Evolutionary conservation across 2,797 vertebrate species (phyloP).

Genomic region (Limnodromus scolopaceus): DNA sequence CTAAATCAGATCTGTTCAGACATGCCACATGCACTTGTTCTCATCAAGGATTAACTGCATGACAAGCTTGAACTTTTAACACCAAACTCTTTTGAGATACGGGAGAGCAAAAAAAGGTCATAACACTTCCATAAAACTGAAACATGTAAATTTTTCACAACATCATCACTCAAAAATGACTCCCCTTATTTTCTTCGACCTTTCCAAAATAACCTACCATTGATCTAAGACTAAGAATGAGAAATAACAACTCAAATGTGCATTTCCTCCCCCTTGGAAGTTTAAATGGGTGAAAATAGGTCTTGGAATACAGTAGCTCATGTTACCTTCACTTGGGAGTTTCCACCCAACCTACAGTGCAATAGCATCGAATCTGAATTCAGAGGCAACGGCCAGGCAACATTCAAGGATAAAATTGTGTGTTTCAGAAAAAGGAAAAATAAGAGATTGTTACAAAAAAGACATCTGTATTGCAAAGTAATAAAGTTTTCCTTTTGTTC

Average conservation of each 20-base stretch:
- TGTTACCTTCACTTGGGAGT: neutral
- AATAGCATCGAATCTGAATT: neutral
- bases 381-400: neutral
- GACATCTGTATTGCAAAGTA: neutral
- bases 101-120: constrained; percentile 20
- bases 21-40: constrained; percentile 47
- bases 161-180: constrained; percentile 18
- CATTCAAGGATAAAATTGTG: neutral
- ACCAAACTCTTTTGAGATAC: neutral
- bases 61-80: constrained; percentile 66
- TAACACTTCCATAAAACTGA: neutral
- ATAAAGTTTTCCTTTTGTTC: neutral
- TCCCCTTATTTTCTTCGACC: neutral
- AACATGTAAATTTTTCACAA: constrained; percentile 54
- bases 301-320: neutral
- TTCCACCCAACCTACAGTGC: neutral
- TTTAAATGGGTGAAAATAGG: neutral
- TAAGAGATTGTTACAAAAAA: neutral
- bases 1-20: constrained; percentile 65
- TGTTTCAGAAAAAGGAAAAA: neutral
- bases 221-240: neutral
- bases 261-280: neutral
- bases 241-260: neutral
- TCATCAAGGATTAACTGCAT: constrained; percentile 71
- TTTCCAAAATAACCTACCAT: constrained; percentile 6